Percentiles rank a stretch among this genome's conserved stretches.
phyloP scores from a whole-genome alignment of 2,113 vertebrate genomes.

The Agapornis roseicollis region DNA sequence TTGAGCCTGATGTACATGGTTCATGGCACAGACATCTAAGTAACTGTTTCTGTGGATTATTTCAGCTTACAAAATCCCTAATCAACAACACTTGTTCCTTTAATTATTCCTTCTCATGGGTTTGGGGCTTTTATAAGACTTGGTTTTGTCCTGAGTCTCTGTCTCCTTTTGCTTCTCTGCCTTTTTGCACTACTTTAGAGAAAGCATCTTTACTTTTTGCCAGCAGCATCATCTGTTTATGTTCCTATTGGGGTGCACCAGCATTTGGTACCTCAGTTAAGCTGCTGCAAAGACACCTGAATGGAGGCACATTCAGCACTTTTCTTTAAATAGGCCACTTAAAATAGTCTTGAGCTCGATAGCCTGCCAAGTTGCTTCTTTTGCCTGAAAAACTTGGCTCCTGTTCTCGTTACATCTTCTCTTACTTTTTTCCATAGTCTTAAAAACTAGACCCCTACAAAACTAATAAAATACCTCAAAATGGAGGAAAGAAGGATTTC shows the following conservation, averaged over 20 bases:
- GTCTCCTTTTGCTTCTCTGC: background rate
- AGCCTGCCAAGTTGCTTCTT: background rate
- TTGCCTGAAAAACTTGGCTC: background rate
- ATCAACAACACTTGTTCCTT: background rate
- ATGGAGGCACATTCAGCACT: background rate
- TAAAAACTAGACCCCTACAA: background rate
- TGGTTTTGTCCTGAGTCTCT: background rate
- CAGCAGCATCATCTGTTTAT: background rate
- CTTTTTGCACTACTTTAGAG: background rate
- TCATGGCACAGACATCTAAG: background rate
- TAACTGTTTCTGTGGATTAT: background rate
- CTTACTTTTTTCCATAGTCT: background rate
- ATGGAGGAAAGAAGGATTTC: background rate
- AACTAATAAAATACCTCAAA: background rate
- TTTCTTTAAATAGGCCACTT: background rate
- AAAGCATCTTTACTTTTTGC: background rate
- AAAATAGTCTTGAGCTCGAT: background rate
- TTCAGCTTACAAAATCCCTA: background rate
- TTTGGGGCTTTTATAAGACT: background rate
- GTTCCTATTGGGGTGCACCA: background rate
- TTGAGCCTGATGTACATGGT: background rate
- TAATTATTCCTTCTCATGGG: background rate
- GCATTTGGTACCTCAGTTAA: background rate
- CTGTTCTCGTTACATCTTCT: background rate
- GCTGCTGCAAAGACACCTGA: background rate